Percentiles rank a stretch among this genome's conserved stretches.
phyloP scores from a whole-genome alignment of 2,888 invertebrate species.

The Drosophila leonis region DNA sequence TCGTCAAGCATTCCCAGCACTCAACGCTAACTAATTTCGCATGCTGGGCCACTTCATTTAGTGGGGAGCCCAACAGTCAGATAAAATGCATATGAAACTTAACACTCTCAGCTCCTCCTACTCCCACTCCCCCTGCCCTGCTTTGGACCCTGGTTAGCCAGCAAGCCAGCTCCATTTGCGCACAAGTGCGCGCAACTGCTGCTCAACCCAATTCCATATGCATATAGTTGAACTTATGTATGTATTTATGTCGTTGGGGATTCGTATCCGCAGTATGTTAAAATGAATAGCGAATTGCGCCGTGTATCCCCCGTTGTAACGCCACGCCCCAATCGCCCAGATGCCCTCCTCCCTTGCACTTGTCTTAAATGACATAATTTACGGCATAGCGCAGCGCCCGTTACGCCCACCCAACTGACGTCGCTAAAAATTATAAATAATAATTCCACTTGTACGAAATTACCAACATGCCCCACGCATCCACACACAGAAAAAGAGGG shows the following conservation, averaged over 20 bases:
- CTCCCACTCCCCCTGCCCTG: not conserved
- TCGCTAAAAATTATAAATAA: conserved; percentile 80
- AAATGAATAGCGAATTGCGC: conserved; percentile 54
- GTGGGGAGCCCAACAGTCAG: conserved; percentile 36
- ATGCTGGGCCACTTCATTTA: conserved; percentile 69
- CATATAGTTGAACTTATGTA: conserved; percentile 50
- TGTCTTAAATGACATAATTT: conserved; percentile 80
- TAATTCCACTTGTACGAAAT: conserved; percentile 80
- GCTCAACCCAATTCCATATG: conserved; percentile 78
- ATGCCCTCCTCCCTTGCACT: conserved; percentile 47
- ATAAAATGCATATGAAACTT: conserved; percentile 76
- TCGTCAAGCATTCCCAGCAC: conserved; percentile 63
- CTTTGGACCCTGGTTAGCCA: not conserved
- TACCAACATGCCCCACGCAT: conserved; percentile 71
- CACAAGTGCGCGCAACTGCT: conserved; percentile 52
- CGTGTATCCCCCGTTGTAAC: conserved; percentile 21
- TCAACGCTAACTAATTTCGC: conserved; percentile 78
- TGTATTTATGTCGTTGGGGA: conserved; percentile 60
- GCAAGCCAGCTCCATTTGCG: conserved; percentile 30
- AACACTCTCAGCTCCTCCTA: conserved; percentile 6
- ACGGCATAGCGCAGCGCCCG: conserved; percentile 80
- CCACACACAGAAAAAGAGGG: conserved; percentile 21
- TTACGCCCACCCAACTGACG: conserved; percentile 80
- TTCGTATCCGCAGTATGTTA: conserved; percentile 66
- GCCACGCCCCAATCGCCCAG: not conserved